A percentile compares a stretch with the other conserved stretches of the same genome.
Conservation (phyloP, 2,113 vertebrate species). For the Mionectes macconnelli region DNA sequence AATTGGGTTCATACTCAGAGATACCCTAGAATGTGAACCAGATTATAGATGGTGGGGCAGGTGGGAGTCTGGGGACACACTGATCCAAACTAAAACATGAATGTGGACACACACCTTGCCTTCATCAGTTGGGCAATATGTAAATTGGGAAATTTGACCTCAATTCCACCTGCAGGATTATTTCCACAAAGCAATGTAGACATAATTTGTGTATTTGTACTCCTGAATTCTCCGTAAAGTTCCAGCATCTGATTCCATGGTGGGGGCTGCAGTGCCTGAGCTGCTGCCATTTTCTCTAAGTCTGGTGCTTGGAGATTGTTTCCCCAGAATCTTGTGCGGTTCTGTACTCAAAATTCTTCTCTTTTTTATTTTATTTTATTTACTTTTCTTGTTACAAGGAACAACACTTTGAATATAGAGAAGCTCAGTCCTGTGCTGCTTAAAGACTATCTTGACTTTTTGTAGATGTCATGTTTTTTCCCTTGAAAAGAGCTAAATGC, state of each 20-base stretch:
- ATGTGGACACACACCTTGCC: background rate
- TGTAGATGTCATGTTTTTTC: background rate
- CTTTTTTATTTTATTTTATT: background rate
- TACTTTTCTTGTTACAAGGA: background rate
- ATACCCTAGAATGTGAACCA: fast-evolving
- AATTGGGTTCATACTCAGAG: fast-evolving
- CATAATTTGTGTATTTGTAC: background rate
- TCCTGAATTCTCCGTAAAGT: background rate
- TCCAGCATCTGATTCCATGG: background rate
- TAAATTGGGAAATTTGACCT: background rate
- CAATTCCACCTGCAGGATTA: background rate
- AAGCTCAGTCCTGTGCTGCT: background rate
- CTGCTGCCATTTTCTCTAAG: background rate
- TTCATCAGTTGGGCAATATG: background rate
- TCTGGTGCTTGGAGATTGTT: background rate
- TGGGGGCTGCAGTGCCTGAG: background rate
- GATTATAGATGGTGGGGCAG: background rate
- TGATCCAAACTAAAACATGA: fast-evolving
- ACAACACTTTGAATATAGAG: background rate
- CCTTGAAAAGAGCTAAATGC: background rate
- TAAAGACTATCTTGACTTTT: background rate
- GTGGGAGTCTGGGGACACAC: background rate
- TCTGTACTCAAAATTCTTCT: background rate
- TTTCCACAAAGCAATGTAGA: background rate
- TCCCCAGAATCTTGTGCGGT: background rate